Conservation (phyloP, 2,888 invertebrate species). For the Drosophila infuscata region DNA sequence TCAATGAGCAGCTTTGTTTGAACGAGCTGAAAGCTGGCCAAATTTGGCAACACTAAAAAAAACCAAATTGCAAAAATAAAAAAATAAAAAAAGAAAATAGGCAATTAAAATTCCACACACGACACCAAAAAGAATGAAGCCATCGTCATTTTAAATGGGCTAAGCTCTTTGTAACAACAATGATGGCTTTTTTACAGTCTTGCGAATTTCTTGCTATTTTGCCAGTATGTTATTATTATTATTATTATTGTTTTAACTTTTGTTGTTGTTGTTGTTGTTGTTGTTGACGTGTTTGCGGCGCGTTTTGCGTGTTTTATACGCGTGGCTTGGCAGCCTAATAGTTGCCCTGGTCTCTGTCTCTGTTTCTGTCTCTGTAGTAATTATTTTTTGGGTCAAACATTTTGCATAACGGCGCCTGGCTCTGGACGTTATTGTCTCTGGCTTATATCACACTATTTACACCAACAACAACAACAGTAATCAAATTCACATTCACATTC, state of each 20-base stretch:
- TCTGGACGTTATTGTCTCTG: conserved; percentile 47
- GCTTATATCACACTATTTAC: conserved; percentile 39
- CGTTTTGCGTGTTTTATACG: conserved; percentile 58
- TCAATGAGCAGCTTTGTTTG: conserved; percentile 18
- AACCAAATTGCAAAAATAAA: conserved; percentile 7
- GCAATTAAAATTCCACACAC: conserved; percentile 44
- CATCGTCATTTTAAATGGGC: conserved; percentile 37
- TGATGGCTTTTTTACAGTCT: conserved; percentile 23
- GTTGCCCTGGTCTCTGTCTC: conserved; percentile 28
- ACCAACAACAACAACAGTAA: not conserved
- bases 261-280: not conserved
- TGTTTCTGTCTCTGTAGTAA: conserved; percentile 32
- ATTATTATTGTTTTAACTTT: conserved; percentile 9
- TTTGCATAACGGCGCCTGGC: conserved; percentile 71
- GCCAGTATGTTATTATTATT: conserved; percentile 7
- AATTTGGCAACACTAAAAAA: conserved; percentile 35
- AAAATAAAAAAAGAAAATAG: conserved; percentile 1
- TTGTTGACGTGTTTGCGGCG: conserved; percentile 28
- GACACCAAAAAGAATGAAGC: conserved; percentile 42
- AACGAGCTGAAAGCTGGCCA: conserved; percentile 12
- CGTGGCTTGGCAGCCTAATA: conserved; percentile 59
- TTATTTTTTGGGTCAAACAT: conserved; percentile 72
- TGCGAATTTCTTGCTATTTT: conserved; percentile 24
- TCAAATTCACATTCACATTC: conserved; percentile 32
- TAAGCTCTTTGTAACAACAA: conserved; percentile 33